Percentiles rank a stretch among this genome's conserved stretches.
Conservation (phyloP, 2,797 vertebrate genomes). For the Lophotriccus pileatus region DNA sequence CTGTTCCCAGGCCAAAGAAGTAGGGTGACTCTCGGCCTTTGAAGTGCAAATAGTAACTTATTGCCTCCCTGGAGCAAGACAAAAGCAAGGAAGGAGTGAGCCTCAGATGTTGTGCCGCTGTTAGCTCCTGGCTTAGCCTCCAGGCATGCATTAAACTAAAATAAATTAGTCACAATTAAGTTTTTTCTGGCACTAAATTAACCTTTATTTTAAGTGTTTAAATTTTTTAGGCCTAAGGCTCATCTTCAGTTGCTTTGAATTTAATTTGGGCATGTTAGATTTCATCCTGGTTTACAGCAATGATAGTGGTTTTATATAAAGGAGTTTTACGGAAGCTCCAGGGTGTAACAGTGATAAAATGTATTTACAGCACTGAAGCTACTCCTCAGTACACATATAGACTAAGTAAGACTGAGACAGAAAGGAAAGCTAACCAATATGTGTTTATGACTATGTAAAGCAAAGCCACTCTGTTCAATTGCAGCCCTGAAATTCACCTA, state of each 20-base stretch:
- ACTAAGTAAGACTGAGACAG: neutral
- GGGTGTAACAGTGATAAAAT: neutral
- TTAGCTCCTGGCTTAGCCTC: neutral
- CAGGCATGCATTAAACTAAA: neutral
- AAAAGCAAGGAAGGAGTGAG: neutral
- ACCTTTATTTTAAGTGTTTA: constrained; percentile 13
- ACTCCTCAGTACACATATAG: neutral
- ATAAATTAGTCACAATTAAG: constrained; percentile 6
- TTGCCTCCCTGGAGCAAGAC: neutral
- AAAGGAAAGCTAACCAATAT: neutral
- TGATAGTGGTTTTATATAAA: neutral
- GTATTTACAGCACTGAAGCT: neutral
- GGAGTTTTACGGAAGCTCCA: neutral
- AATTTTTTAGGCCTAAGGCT: neutral
- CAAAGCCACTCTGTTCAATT: neutral
- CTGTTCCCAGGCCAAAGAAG: neutral
- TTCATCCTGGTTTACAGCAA: neutral
- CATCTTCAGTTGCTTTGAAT: neutral
- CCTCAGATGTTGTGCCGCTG: neutral
- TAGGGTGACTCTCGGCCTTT: neutral
- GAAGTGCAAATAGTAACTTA: neutral
- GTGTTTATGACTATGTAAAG: neutral
- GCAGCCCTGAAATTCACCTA: neutral
- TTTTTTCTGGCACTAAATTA: neutral
- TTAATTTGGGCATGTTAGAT: neutral